Base-by-base conservation (phyloP, 2,888 invertebrate species). In the Diadegma fenestrale region DNA sequence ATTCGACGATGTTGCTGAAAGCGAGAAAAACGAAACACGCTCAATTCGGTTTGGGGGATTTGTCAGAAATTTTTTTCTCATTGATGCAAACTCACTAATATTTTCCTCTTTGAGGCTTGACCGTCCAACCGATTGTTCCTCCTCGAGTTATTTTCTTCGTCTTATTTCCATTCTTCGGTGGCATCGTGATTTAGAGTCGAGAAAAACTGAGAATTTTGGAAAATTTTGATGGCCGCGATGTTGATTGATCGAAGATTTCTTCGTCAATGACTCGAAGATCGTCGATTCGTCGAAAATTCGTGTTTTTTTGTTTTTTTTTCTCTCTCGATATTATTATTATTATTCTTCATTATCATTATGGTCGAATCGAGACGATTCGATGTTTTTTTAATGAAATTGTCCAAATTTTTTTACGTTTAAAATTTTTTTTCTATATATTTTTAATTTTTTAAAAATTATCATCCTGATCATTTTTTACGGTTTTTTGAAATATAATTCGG, bases 1-100 rank as follows among this genome's bases (percentile, higher is more conserved):
- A 87, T n/a, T 85, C 81, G 8, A 87, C 86, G 30, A 87, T 68
- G 58, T 87, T 87, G 58, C 87, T 87, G 61, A 71, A n/a, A n/a
- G n/a, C n/a, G n/a, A n/a, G n/a, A n/a, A 87, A 69, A n/a, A 0
- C 19, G 64, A 12, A 17, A 64, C 64, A 43, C n/a, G 26, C 45
- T 26, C 51, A 22, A 4, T 54, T 22, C 17, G 63, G 17, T 17
- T 17, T 17, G 17, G 51, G 6, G 19, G 19, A 22, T 66, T 37
- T 10, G 17, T 1, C 7, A 7, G 0, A 14, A 6, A 7, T 26
- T 7, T 33, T 33, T 19, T 19, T n/a, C 14, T 22, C 3, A 3
- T 37, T 2, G 17, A 30, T 41, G n/a, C 22, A 22, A 19, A 85
- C 86, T 41, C 51, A 87, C 87, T 87, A 81, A 51, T 86, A 87